Evolutionary conservation across 2,888 invertebrate species (phyloP).

Genomic region (Acrocera orbiculus): DNA sequence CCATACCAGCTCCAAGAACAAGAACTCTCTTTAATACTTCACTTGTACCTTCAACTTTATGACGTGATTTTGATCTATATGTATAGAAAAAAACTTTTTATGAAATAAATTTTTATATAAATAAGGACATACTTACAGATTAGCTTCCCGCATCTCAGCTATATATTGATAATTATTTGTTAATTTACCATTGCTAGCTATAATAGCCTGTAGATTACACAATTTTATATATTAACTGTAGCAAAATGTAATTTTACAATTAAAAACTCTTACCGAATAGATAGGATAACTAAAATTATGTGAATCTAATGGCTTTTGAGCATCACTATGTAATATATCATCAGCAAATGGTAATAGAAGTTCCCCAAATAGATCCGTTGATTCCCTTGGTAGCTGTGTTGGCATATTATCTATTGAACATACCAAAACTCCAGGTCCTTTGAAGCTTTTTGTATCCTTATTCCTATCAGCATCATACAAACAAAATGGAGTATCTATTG

Average conservation of each 20-base stretch:
- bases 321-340: slow-evolving; percentile 77
- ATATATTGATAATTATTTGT: slow-evolving; percentile 93
- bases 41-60: slow-evolving; percentile 48
- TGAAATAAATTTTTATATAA: too few species aligned
- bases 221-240: background rate
- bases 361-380: slow-evolving; percentile 96
- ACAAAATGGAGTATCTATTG: slow-evolving; percentile 97
- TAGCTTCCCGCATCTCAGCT: slow-evolving; percentile 59
- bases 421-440: slow-evolving; percentile 93
- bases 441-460: slow-evolving; percentile 89
- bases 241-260: background rate
- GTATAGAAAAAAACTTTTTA: slow-evolving; percentile 9
- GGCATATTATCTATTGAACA: slow-evolving; percentile 99
- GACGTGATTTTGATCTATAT: slow-evolving; percentile 43
- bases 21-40: slow-evolving; percentile 56
- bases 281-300: slow-evolving; percentile 42
- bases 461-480: slow-evolving; percentile 98
- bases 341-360: slow-evolving; percentile 72
- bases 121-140: slow-evolving; percentile 32
- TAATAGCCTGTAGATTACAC: slow-evolving; percentile 59
- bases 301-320: slow-evolving; percentile 56
- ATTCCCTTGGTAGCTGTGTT: slow-evolving; percentile 90
- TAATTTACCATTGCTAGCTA: slow-evolving; percentile 84
- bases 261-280: slow-evolving; percentile 19
- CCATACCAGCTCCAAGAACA: slow-evolving; percentile 89